Conservation (phyloP, 64 coral and sea anemone species). For the Porites australiensis region DNA sequence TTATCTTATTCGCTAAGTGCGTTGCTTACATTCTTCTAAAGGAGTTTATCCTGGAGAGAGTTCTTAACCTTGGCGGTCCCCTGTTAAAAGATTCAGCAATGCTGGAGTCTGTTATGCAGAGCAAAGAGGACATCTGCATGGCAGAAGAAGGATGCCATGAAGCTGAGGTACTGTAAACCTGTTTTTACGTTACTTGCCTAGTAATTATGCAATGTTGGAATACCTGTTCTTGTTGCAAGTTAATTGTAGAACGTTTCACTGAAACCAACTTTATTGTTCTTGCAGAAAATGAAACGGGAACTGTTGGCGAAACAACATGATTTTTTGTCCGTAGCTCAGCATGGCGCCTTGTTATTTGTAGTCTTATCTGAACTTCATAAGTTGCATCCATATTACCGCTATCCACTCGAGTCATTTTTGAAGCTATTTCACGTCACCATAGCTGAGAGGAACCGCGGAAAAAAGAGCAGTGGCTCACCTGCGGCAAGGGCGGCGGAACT, state of each 20-base stretch:
- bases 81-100: slow-evolving; percentile 81
- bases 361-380: slow-evolving; percentile 70
- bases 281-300: slow-evolving; percentile 75
- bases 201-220: too few species aligned
- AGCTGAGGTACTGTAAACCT: slow-evolving; percentile 47
- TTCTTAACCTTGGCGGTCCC: slow-evolving; percentile 58
- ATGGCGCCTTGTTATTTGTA: slow-evolving; percentile 83
- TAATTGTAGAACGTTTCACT: neutral
- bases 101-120: slow-evolving; percentile 68
- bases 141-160: slow-evolving; percentile 77
- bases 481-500: slow-evolving; percentile 87
- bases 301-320: slow-evolving; percentile 67
- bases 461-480: slow-evolving; percentile 79
- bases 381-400: slow-evolving; percentile 74
- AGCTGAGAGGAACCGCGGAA: slow-evolving; percentile 67
- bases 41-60: slow-evolving; percentile 82
- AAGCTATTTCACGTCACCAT: slow-evolving; percentile 74
- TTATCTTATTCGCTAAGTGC: neutral
- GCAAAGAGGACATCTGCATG: slow-evolving; percentile 64
- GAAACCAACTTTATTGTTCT: neutral
- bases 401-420: slow-evolving; percentile 67
- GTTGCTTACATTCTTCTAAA: neutral
- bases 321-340: slow-evolving; percentile 77
- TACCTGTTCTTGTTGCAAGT: neutral
- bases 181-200: too few species aligned